These are phyloP conservation scores for Drosophila paracracens DNA, from an alignment of 2,888 invertebrate genomes.

Conservation along the genomic window DNA sequence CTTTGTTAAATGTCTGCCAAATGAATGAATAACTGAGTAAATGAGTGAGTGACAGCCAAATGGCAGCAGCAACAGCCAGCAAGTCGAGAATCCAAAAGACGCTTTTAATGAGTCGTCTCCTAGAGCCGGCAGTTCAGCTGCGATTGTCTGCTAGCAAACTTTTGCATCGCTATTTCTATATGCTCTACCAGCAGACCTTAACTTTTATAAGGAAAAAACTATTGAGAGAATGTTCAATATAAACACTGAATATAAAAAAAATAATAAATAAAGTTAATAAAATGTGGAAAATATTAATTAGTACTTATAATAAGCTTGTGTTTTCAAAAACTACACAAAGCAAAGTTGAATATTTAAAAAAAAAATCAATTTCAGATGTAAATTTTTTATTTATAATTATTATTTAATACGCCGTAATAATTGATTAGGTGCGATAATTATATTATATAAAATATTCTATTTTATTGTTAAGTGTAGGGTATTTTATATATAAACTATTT, in stretches of 20 bases:
- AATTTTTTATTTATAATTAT: too few species aligned
- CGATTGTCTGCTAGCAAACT: constrained; percentile 1
- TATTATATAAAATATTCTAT: not conserved
- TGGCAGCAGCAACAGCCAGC: constrained; percentile 46
- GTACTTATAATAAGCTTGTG: too few species aligned
- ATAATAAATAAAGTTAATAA: too few species aligned
- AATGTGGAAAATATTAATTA: not conserved
- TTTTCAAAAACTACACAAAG: not conserved
- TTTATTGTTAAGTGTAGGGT: not conserved
- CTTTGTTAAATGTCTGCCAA: constrained; percentile 71
- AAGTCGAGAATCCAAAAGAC: constrained; percentile 22
- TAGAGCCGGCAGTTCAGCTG: constrained; percentile 5
- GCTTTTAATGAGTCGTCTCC: constrained; percentile 63
- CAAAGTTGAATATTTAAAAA: not conserved
- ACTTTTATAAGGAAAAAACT: not conserved
- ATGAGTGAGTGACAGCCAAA: constrained; percentile 76
- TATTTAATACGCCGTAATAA: not conserved
- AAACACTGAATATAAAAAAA: not conserved
- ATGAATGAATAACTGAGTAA: constrained; percentile 51
- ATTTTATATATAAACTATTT: not conserved
- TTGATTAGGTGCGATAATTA: not conserved
- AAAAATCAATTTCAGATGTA: not conserved
- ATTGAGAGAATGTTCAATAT: not conserved
- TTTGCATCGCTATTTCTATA: constrained; percentile 12
- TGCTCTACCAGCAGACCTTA: constrained; percentile 14